Evolutionary conservation across 30 jellyfish, hydroid and myxozoan genomes (phyloP), one percentile per base, ranked within the genome.

Genomic region (Hydractinia echinata): DNA sequence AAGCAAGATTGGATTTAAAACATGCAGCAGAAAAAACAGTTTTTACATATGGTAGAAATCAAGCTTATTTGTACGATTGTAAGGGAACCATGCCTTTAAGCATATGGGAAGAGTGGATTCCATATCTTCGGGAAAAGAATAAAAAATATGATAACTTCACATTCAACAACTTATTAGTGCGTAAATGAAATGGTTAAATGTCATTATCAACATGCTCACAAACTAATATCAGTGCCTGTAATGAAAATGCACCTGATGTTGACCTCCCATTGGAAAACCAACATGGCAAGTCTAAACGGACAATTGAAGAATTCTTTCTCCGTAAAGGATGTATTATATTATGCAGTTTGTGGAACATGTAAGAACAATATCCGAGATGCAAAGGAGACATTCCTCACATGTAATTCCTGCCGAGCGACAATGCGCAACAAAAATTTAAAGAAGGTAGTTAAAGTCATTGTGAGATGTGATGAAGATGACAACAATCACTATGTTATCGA

Each of bases 171-270:
- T 64, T 64, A 51, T 51, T 64, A n/a, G 74, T 64, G 74, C 19
- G 74, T 44, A 51, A 64, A 64, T 64, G 74, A 51, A 64, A 64
- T 64, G 74, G 6, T 6, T 51, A 13, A n/a, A 51, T 64, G 2
- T 4, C 74, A 64, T 64, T 64, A 64, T 64, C 74, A 64, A 64
- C 74, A n/a, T 64, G 74, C 39, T 64, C 74, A 7, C 51, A 64
- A 64, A 64, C 74, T 44, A 64, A 51, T 51, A 64, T 64, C 19
- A 51, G 19, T 64, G 74, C 74, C 74, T n/a, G 74, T 51, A 13
- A 64, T 64, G 74, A 64, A 64, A 64, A 64, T n/a, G 51, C 6
- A 64, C 74, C 74, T 64, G 74, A 44, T 64, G 74, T 64, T 51
- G 18, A 64, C 51, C 74, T 64, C 39, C 74, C 39, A 13, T 64